These are phyloP conservation scores for Drosophila pruinosa DNA, from an alignment of 1,140 invertebrate species.

Conservation along the genomic window DNA sequence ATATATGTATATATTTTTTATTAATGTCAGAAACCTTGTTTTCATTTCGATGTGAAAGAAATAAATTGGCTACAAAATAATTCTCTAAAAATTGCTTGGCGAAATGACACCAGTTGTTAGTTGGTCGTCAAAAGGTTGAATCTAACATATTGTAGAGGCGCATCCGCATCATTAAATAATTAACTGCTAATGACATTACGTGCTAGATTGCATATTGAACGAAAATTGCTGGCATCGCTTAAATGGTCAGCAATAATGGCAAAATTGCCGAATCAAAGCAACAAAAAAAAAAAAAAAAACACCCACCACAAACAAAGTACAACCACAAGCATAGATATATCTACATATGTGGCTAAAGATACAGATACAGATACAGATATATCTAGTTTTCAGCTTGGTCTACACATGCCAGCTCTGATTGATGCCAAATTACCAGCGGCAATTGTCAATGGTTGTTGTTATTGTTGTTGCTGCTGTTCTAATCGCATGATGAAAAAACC, in stretches of 20 bases:
- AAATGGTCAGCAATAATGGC: constrained; percentile 36
- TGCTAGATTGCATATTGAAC: constrained; percentile 23
- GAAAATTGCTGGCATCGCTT: constrained; percentile 19
- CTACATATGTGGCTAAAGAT: neutral
- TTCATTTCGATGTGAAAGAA: no score
- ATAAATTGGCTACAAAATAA: no score
- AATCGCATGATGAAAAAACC: constrained; percentile 37
- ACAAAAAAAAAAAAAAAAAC: no score
- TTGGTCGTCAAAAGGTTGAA: no score
- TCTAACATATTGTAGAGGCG: no score
- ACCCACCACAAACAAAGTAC: constrained; percentile 21
- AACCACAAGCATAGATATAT: neutral
- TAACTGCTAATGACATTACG: constrained; percentile 35
- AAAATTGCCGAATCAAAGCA: constrained; percentile 35
- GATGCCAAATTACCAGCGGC: constrained; percentile 19
- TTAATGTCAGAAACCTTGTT: no score
- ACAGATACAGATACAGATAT: constrained; percentile 4
- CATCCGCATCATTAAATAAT: constrained; percentile 42
- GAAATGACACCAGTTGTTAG: no score
- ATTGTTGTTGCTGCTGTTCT: constrained; percentile 15
- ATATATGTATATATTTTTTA: no score
- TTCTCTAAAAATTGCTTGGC: no score
- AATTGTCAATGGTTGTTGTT: constrained; percentile 28
- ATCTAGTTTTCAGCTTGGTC: constrained; percentile 5
- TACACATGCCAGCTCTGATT: constrained; percentile 32